phyloP scores from a whole-genome alignment of 2,888 invertebrate species.

The Acleris sparsana region DNA sequence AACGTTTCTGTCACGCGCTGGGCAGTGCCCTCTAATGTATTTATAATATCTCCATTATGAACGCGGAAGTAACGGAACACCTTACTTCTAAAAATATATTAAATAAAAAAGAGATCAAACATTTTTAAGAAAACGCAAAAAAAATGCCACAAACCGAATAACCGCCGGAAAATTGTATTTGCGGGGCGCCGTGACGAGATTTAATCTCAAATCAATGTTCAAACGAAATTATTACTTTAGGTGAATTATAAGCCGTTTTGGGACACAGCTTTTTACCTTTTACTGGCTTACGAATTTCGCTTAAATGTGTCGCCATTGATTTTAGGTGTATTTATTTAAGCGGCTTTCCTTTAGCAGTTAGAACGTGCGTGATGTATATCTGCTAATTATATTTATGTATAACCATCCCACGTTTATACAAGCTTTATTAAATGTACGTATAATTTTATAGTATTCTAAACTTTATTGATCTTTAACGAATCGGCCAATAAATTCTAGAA shows the following conservation, averaged over 20 bases:
- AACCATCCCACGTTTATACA: neutral
- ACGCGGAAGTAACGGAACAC: too few species aligned
- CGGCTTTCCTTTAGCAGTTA: neutral
- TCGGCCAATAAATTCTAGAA: neutral
- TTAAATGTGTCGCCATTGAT: too few species aligned
- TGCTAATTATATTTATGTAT: neutral
- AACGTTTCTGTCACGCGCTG: constrained; percentile 3
- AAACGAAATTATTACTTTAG: constrained; percentile 26
- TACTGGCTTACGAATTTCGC: neutral
- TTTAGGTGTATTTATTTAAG: neutral
- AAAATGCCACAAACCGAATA: constrained; percentile 11
- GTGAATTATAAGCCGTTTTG: constrained; percentile 12
- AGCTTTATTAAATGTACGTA: neutral
- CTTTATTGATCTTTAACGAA: constrained; percentile 10
- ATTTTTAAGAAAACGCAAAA: neutral
- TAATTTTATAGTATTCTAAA: constrained; percentile 1
- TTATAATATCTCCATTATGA: constrained; percentile 5
- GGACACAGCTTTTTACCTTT: constrained; percentile 6
- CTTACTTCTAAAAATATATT: too few species aligned
- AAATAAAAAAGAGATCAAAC: too few species aligned
- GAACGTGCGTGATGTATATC: neutral
- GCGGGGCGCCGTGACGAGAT: constrained; percentile 26
- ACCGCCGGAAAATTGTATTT: constrained; percentile 32
- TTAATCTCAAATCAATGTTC: constrained; percentile 34
- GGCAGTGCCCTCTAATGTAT: constrained; percentile 26